Evolutionary conservation across 64 coral and sea anemone genomes (phyloP), one percentile per base, ranked within the genome.

Genomic region (Hydrozoanthus tunicans): DNA sequence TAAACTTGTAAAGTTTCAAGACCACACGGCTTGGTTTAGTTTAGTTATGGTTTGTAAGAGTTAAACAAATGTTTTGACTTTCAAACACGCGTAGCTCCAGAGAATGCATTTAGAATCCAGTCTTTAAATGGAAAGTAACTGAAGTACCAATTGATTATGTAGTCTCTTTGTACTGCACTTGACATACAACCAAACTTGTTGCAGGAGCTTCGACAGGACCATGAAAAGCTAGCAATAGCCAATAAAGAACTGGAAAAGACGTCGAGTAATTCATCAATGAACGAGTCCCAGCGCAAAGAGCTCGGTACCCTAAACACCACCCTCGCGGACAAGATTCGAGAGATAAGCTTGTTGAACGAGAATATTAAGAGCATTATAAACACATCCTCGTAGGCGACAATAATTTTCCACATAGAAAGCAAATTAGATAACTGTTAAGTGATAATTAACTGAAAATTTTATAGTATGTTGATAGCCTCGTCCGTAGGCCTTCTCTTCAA

Each of bases 171-270:
- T 43, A 43, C 32, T 43, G 32, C 32, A 43, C 32, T 43, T 43
- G 2, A 43, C 32, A 43, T 43, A 43, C 32, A 43, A 43, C 32
- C 32, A 43, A 62, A 53, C 7, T 6, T 12, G 3, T 83, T 66
- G n/a, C 25, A 94, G 93, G 82, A 89, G 14, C 79, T 94, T 64
- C 93, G 90, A 64, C 51, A 82, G 13, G 88, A 91, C 83, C 90
- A 79, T 90, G 60, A 94, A 79, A 91, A 65, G 77, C 64, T 94
- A 82, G 64, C 81, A 43, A 32, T 70, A 59, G 84, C 56, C 51
- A 94, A 63, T 27, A 82, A 84, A 20, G 93, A 94, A 56, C 55
- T 94, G 59, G 77, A 77, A 60, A 77, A 25, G 6, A 80, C 77
- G 78, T 32, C 81, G 53, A 94, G 54, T 7, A 77, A 58, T 5